phyloP scores from a whole-genome alignment of 2,113 vertebrate species.

The Maylandia zebra region DNA sequence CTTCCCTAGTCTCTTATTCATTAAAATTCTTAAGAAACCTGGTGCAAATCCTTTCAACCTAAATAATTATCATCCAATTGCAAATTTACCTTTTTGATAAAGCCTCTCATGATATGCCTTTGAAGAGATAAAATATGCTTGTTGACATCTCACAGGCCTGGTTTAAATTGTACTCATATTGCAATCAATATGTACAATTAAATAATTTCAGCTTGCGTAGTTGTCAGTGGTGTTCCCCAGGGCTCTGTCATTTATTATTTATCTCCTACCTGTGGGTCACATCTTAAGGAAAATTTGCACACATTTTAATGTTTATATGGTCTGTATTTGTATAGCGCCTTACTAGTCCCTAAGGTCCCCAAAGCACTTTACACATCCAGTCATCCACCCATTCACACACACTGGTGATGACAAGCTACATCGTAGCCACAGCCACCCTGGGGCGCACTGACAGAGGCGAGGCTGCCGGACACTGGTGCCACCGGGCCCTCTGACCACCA shows the following conservation, averaged over 20 bases:
- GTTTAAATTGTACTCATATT: neutral
- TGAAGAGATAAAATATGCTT: neutral
- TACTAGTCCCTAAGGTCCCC: rapidly evolving
- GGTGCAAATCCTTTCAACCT: neutral
- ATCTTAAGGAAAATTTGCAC: neutral
- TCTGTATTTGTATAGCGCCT: neutral
- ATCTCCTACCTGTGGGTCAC: neutral
- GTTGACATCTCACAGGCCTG: neutral
- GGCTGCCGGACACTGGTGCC: rapidly evolving
- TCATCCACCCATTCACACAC: neutral
- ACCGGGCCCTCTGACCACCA: neutral
- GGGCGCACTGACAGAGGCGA: rapidly evolving
- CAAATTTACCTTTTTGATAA: neutral
- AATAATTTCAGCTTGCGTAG: neutral
- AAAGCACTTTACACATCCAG: neutral
- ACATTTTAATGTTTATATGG: rapidly evolving
- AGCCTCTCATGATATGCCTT: neutral
- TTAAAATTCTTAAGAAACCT: neutral
- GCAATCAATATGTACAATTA: neutral
- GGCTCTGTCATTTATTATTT: neutral
- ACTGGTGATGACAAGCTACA: neutral
- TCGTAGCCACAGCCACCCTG: neutral
- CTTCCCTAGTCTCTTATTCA: neutral
- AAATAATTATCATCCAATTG: neutral
- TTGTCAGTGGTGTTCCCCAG: neutral